Evolutionary conservation across 2,888 invertebrate genomes (phyloP).

Genomic region (Timandra comae): DNA sequence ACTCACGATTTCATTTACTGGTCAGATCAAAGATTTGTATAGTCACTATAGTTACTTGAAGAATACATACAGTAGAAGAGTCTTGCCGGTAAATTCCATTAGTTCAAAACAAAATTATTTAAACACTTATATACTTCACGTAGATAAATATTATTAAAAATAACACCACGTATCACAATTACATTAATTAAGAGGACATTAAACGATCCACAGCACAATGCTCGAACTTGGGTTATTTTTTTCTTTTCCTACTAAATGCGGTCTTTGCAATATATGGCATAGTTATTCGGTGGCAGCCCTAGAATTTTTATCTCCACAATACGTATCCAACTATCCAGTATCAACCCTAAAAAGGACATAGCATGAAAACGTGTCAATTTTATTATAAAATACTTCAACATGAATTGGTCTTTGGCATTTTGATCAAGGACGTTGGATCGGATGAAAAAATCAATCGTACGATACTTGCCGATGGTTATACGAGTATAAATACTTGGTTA

Average conservation of each 20-base stretch:
- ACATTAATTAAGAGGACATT: slow-evolving; percentile 3
- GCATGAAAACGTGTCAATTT: slow-evolving; percentile 48
- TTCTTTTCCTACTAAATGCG: slow-evolving; percentile 54
- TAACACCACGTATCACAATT: neutral
- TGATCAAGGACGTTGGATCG: slow-evolving; percentile 42
- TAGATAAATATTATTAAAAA: too few species aligned
- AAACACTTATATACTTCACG: too few species aligned
- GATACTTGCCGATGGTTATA: too few species aligned
- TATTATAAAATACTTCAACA: slow-evolving; percentile 52
- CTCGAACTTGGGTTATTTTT: slow-evolving; percentile 47
- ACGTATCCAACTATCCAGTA: slow-evolving; percentile 46
- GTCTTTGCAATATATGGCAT: slow-evolving; percentile 62
- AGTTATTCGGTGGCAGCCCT: slow-evolving; percentile 53
- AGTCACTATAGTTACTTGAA: too few species aligned
- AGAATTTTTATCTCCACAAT: slow-evolving; percentile 64
- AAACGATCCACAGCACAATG: too few species aligned
- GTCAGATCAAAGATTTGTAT: too few species aligned
- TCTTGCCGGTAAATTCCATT: too few species aligned
- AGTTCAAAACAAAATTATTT: too few species aligned
- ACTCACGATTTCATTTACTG: too few species aligned
- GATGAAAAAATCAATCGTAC: too few species aligned
- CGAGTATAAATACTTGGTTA: too few species aligned
- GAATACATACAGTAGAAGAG: too few species aligned
- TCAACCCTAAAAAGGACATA: slow-evolving; percentile 62
- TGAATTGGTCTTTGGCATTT: slow-evolving; percentile 62